These are phyloP conservation scores for Drosophila borborema DNA, from an alignment of 2,888 invertebrate species.

Conservation along the genomic window DNA sequence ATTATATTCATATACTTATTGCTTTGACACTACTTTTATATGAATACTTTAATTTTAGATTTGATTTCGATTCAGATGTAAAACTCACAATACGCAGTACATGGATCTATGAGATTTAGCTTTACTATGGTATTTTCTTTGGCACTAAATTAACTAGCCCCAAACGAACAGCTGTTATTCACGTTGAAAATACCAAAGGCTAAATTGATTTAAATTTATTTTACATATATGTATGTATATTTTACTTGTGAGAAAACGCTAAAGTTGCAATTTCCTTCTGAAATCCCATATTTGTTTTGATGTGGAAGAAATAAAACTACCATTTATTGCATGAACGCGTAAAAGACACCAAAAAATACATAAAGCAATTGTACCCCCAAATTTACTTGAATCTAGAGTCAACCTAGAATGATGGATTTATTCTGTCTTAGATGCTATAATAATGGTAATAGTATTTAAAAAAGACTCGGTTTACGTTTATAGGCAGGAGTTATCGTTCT, in stretches of 20 bases:
- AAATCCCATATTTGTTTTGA: neutral
- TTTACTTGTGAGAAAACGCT: too few species aligned
- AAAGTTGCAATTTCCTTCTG: neutral
- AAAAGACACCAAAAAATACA: neutral
- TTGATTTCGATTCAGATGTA: neutral
- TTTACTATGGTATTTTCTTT: neutral
- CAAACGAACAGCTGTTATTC: neutral
- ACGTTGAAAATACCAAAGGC: neutral
- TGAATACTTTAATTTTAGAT: neutral
- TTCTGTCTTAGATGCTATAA: neutral
- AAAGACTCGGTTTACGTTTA: neutral
- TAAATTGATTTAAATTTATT: neutral
- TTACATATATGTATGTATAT: neutral
- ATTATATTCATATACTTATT: neutral
- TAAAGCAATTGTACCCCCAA: neutral
- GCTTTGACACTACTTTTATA: neutral
- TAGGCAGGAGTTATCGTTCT: conserved; percentile 27
- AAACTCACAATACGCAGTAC: neutral
- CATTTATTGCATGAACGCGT: neutral
- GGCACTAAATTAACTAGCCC: neutral
- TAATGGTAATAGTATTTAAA: neutral
- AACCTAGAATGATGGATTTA: neutral
- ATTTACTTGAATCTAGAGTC: neutral
- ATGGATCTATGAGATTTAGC: neutral
- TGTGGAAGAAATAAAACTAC: neutral